Evolutionary conservation across 2,797 vertebrate genomes (phyloP).

Genomic region (Pitangus sulphuratus): DNA sequence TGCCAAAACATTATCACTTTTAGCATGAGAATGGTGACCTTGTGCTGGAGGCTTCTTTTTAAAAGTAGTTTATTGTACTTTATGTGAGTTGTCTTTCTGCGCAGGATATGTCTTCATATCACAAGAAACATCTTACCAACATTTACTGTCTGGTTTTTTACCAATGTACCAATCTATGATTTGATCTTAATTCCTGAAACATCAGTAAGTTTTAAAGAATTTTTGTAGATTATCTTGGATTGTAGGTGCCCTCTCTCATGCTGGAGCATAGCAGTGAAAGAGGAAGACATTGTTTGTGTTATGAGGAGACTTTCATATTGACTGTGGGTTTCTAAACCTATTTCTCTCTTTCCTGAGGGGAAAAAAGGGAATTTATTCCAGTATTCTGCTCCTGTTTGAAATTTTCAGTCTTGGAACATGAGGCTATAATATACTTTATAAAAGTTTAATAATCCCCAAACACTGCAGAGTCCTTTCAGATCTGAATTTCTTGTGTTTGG

Average conservation of each 20-base stretch:
- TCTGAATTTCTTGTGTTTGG: not conserved
- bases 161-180: rapidly evolving
- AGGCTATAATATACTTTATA: not conserved
- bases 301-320: not conserved
- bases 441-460: not conserved
- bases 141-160: not conserved
- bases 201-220: not conserved
- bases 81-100: not conserved
- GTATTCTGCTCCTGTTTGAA: not conserved
- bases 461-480: not conserved
- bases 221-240: not conserved
- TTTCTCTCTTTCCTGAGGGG: not conserved
- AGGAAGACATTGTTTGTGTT: not conserved
- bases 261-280: not conserved
- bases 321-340: not conserved
- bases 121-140: not conserved
- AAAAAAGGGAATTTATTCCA: not conserved
- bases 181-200: not conserved
- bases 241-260: not conserved
- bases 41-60: not conserved
- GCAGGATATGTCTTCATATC: not conserved
- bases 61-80: not conserved
- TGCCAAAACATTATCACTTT: not conserved
- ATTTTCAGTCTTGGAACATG: not conserved
- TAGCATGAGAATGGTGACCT: not conserved